These are phyloP conservation scores for Halocynthia aurantium DNA, from an alignment of 23 tunicate species.

Conservation along the genomic window DNA sequence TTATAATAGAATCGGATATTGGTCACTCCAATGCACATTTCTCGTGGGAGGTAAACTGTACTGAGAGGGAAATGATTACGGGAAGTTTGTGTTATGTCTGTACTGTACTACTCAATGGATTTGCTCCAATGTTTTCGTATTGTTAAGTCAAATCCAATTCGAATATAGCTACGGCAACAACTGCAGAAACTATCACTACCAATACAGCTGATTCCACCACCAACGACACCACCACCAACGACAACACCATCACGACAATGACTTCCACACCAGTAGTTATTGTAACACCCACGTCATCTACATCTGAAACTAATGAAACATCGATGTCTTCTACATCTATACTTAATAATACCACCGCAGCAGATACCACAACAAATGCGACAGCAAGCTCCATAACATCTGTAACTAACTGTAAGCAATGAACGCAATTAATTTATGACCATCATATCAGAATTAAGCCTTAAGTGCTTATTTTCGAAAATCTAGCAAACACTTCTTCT, in stretches of 20 bases:
- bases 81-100: too few relatives aligned
- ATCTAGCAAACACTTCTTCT: too few relatives aligned
- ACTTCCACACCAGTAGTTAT: not conserved
- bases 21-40: too few relatives aligned
- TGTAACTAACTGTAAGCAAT: not conserved
- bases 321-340: not conserved
- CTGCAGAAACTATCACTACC: not conserved
- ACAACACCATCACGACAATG: slow-evolving; percentile 1
- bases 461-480: too few relatives aligned
- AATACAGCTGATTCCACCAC: not conserved
- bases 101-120: too few relatives aligned
- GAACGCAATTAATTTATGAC: too few relatives aligned
- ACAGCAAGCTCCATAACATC: not conserved
- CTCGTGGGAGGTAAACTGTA: too few relatives aligned
- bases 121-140: too few relatives aligned
- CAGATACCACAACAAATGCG: not conserved
- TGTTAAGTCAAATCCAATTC: not conserved
- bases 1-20: too few relatives aligned
- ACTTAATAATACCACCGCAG: not conserved
- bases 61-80: too few relatives aligned
- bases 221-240: not conserved
- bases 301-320: not conserved
- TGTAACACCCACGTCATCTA: not conserved
- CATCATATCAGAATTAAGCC: too few relatives aligned
- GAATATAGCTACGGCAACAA: slow-evolving; percentile 6